Conservation (phyloP, 2,113 vertebrate genomes). For the Gracilinanus agilis region DNA sequence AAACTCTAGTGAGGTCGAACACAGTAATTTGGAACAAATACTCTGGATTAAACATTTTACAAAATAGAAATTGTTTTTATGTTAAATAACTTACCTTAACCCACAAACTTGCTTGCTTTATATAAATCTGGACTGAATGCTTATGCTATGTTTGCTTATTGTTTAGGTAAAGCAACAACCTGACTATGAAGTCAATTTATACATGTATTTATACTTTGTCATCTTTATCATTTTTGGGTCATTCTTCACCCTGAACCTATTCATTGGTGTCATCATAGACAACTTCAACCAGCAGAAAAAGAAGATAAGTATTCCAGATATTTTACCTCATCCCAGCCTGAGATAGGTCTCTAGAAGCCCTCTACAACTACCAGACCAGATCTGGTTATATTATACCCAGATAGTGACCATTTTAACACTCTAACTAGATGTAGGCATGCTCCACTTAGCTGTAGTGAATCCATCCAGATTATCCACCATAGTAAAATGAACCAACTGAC, state of each 20-base stretch:
- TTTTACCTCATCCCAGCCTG: constrained; percentile 7
- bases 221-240: constrained; percentile 98
- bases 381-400: neutral
- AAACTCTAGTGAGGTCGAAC: constrained; percentile 1
- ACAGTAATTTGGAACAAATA: constrained; percentile 18
- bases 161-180: constrained; percentile 91
- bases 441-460: neutral
- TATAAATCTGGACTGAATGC: neutral
- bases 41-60: neutral
- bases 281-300: constrained; percentile 99
- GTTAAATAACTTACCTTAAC: neutral
- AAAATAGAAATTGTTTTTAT: constrained; percentile 20
- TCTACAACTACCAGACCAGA: neutral
- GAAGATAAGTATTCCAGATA: constrained; percentile 95
- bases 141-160: constrained; percentile 45
- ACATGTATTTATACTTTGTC: constrained; percentile 97
- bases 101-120: neutral
- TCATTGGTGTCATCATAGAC: constrained; percentile 99
- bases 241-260: constrained; percentile 98
- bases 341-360: neutral
- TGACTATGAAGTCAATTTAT: constrained; percentile 90
- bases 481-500: neutral
- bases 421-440: neutral
- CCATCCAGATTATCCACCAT: neutral
- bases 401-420: neutral